Base-by-base conservation (phyloP, 2,113 vertebrate genomes). In the Dendrocopos noguchii region DNA sequence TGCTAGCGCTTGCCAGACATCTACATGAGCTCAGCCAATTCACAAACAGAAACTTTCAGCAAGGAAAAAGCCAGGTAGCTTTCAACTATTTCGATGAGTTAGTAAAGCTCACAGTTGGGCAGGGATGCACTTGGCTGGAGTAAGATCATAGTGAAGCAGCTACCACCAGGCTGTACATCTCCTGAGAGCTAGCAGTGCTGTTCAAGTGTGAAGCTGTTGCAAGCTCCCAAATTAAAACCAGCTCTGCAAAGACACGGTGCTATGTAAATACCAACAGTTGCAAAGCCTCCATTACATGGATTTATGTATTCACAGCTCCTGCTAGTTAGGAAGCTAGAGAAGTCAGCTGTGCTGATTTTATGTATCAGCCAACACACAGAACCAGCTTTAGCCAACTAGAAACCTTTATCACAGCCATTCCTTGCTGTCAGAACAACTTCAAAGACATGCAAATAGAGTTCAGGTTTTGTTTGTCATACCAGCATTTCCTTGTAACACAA, bases 231-330 rank as follows among this genome's bases (percentile, higher is more conserved):
- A 75, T 2, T 19, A 82, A 75, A 85, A 46, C 16, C 82, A 80
- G 68, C 81, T 50, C 82, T 87, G 52, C 78, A 74, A 65, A 91
- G 75, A 64, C 72, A 27, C 0, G 2, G 50, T 15, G 7, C 44
- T 60, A 31, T 15, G 24, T 36, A 80, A 91, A 85, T 31, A 87
- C 33, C 75, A 84, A 73, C 36, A 63, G 33, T 10, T 80, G 56
- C 72, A 94, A 84, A 83, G 65, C 75, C 80, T 80, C 68, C 53
- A 74, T 39, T 67, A 71, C 25, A 33, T 9, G 31, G 47, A 87
- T 80, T 87, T 77, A 29, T 47, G 67, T 11, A 74, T 80, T 82
- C 88, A 68, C 65, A 95, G 80, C 73, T 87, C 80, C 84, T 60
- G 31, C 72, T 65, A 53, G 84, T 55, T 67, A 50, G 34, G 66